A percentile compares a stretch with the other conserved stretches of the same genome.
Evolutionary conservation across 1,140 invertebrate species (phyloP).

Genomic region (Drosophila tani): DNA sequence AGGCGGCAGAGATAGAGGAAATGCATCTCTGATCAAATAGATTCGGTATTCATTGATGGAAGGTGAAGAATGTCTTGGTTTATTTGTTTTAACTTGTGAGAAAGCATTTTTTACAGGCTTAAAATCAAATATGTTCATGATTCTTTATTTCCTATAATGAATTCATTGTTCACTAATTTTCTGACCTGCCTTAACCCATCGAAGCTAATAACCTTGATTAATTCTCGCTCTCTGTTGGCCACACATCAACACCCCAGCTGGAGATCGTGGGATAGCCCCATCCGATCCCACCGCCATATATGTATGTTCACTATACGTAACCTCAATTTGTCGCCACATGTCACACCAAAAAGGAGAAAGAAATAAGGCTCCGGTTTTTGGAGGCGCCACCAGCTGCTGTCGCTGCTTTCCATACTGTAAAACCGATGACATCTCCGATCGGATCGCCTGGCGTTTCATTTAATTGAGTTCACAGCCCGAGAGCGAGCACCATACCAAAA

Average conservation of each 20-base stretch:
- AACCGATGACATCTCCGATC: conserved; percentile 72
- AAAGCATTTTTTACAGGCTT: background rate
- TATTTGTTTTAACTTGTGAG: conserved; percentile 1
- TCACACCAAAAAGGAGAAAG: conserved; percentile 59
- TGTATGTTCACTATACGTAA: conserved; percentile 44
- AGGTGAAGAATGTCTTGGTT: background rate
- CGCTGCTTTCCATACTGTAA: conserved; percentile 48
- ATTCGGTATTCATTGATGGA: conserved; percentile 6
- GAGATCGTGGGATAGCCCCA: conserved; percentile 15
- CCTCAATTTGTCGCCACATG: conserved; percentile 79
- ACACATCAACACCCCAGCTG: conserved; percentile 44
- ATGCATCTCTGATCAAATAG: conserved; percentile 11
- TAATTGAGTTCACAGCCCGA: conserved; percentile 80
- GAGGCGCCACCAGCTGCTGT: conserved; percentile 70
- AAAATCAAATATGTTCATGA: too few species aligned
- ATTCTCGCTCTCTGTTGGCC: conserved; percentile 20
- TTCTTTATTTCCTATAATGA: too few species aligned
- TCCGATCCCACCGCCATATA: conserved; percentile 5
- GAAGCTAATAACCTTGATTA: conserved; percentile 21
- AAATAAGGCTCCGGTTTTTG: conserved; percentile 41
- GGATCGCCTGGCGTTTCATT: conserved; percentile 75
- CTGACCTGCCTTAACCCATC: conserved; percentile 28
- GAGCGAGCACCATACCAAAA: conserved; percentile 11
- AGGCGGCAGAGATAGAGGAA: background rate
- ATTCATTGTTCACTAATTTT: background rate